Evolutionary conservation across 2,797 vertebrate species (phyloP), one percentile per base, ranked within the genome.

Genomic region (Cossypha caffra): DNA sequence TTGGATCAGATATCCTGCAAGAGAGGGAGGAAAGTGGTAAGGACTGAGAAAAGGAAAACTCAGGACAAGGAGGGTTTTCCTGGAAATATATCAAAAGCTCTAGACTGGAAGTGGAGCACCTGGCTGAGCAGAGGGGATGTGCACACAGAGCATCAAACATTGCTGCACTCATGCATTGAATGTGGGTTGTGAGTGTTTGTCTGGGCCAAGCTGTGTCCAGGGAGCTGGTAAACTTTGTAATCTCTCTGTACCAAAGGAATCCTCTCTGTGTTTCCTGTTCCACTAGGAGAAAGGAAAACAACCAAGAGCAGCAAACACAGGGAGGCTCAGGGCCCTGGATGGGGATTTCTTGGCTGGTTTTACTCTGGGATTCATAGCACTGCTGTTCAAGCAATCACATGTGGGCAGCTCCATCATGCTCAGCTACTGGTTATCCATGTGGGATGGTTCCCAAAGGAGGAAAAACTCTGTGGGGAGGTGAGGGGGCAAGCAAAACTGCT

Each of bases 101-200:
- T 38, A 16, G 40, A 16, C 19, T 24, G 35, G 33, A 57, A 54
- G 8, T 3, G 3, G 11, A 66, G 20, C 18, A 48, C 16, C n/a
- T 61, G 69, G 16, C 69, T 47, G 55, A 82, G 14, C 33, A 43
- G n/a, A 21, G 29, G 12, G 3, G 12, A 43, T 33, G 23, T 62
- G 25, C 35, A 25, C 1, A 5, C 33, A 21, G 54, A 40, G 6
- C 15, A 2, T 8, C 3, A 4, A 68, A 42, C 1, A 5, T 3
- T 37, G 31, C 48, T 83, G 16, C 5, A 0, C 10, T 67, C 6
- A 0, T 5, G 6, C 13, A 4, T 0, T 52, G 19, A 43, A 23
- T 3, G 2, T 10, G 25, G 21, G 2, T 4, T 35, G 3, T 21
- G 38, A 42, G 13, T 4, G 2, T 40, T 50, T 68, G 14, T 25